A percentile compares a stretch with the other conserved stretches of the same genome.
Evolutionary conservation across 2,113 vertebrate genomes (phyloP).

Genomic region (Ia io): DNA sequence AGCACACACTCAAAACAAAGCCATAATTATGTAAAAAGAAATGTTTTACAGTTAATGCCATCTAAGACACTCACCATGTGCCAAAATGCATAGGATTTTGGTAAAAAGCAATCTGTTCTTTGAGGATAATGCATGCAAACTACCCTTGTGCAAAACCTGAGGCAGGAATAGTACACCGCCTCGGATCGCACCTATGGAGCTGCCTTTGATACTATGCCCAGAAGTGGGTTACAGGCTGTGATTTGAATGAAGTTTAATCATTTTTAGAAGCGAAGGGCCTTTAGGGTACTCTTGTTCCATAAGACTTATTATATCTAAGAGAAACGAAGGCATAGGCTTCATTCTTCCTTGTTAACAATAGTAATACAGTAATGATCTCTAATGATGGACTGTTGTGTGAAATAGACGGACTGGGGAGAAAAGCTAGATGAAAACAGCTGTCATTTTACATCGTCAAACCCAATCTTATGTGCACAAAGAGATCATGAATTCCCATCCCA

Average conservation of each 20-base stretch:
- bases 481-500: slow-evolving; percentile 66
- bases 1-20: slow-evolving; percentile 77
- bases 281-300: slow-evolving; percentile 70
- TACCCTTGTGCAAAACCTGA: slow-evolving; percentile 72
- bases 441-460: slow-evolving; percentile 54
- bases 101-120: slow-evolving; percentile 80
- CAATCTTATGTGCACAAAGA: slow-evolving; percentile 55
- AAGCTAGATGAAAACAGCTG: slow-evolving; percentile 69
- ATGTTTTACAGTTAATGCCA: slow-evolving; percentile 80
- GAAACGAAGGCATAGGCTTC: slow-evolving; percentile 62
- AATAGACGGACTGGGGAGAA: slow-evolving; percentile 51
- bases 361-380: slow-evolving; percentile 71
- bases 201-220: slow-evolving; percentile 73
- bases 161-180: slow-evolving; percentile 71
- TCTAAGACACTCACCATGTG: slow-evolving; percentile 77
- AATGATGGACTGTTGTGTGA: slow-evolving; percentile 72
- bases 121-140: slow-evolving; percentile 76
- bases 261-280: slow-evolving; percentile 75
- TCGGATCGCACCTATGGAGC: slow-evolving; percentile 73
- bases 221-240: slow-evolving; percentile 73
- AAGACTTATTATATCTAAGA: slow-evolving; percentile 74
- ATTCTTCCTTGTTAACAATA: slow-evolving; percentile 71
- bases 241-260: slow-evolving; percentile 74
- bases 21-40: slow-evolving; percentile 79
- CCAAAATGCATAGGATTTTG: slow-evolving; percentile 78